Base-by-base conservation (phyloP, 2,797 vertebrate genomes). In the Lacerta agilis region DNA sequence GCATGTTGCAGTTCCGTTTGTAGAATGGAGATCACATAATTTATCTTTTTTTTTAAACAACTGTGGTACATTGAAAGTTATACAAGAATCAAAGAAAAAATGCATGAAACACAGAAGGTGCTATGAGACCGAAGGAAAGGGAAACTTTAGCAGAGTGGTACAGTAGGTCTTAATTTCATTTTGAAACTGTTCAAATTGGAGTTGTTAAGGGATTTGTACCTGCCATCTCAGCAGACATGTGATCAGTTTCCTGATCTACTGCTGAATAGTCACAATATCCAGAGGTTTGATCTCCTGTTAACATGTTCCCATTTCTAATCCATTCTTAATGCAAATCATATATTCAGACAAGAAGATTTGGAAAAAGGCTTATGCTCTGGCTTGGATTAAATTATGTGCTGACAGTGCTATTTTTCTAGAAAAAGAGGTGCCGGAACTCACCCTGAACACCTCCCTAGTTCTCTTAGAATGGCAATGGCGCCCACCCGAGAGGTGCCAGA, bases 211-310 rank as follows among this genome's bases (percentile, higher is more conserved):
- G 13, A 98, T 97, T 98, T 99, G 96, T 99, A 98, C 83, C 98
- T 97, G 93, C 98, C 98, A 97, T 99, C 99, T 66, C 98, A 97
- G 2, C 98, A 98, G 33, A 98, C 98, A 10, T 98, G 97, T 99
- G 84, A 99, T 98, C 95, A 99, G 92, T 72, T 99, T 99, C 82
- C 98, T 97, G 96, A 99, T 98, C 96, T 99, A 98, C 97, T 99
- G 98, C 87, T 97, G 97, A 55, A 97, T 96, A 0, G 96, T 97
- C 89, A 96, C 97, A 25, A 97, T 97, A 94, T 97, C 49, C 3
- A 15, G 49, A 55, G 49, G 49, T 55, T 55, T 58, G 27, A 76
- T 38, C 33, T 15, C 17, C 43, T n/a, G 55, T 76, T 64, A 43
- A 85, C 27, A 85, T 85, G 76, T 85, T 41, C 29, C 25, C 25